A percentile compares a stretch with the other conserved stretches of the same genome.
These are phyloP conservation scores for Syngnathus typhle DNA, from an alignment of 2,113 vertebrate species.

Conservation along the genomic window DNA sequence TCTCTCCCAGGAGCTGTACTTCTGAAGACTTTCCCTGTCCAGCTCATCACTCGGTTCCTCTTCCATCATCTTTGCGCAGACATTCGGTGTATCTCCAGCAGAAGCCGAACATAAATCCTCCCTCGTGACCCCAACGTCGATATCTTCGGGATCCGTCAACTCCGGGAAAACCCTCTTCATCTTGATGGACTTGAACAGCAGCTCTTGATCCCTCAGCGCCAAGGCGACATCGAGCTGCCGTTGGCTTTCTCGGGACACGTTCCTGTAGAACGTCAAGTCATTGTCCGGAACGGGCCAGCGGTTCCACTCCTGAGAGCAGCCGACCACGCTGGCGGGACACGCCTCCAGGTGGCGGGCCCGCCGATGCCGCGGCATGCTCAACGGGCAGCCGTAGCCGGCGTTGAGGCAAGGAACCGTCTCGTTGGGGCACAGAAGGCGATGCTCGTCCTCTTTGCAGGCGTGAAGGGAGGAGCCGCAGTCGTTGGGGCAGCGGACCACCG, in stretches of 20 bases:
- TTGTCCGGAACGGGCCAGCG: conserved; percentile 85
- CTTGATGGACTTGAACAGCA: conserved; percentile 82
- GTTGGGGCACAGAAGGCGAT: conserved; percentile 83
- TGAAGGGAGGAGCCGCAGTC: conserved; percentile 84
- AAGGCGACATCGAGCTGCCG: conserved; percentile 49
- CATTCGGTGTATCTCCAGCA: conserved; percentile 22
- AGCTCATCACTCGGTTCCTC: conserved; percentile 63
- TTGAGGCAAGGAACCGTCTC: conserved; percentile 89
- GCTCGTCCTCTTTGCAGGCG: conserved; percentile 87
- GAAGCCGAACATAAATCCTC: conserved; percentile 6
- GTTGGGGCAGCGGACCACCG: conserved; percentile 74
- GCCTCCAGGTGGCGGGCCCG: conserved; percentile 81
- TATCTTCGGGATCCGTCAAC: conserved; percentile 45
- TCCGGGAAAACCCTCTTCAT: conserved; percentile 86
- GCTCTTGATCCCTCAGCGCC: conserved; percentile 85
- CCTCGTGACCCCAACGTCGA: conserved; percentile 2
- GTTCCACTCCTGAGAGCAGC: conserved; percentile 96
- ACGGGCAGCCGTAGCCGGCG: conserved; percentile 80
- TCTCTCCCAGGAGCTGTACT: conserved; percentile 78
- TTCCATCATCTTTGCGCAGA: conserved; percentile 18
- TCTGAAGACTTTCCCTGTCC: conserved; percentile 69
- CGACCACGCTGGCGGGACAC: conserved; percentile 89
- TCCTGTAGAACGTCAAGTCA: conserved; percentile 72
- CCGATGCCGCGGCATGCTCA: conserved; percentile 80
- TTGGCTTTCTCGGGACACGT: conserved; percentile 58